These are phyloP conservation scores for Forbesichthys agassizii DNA, from an alignment of 2,113 vertebrate genomes.

Conservation along the genomic window DNA sequence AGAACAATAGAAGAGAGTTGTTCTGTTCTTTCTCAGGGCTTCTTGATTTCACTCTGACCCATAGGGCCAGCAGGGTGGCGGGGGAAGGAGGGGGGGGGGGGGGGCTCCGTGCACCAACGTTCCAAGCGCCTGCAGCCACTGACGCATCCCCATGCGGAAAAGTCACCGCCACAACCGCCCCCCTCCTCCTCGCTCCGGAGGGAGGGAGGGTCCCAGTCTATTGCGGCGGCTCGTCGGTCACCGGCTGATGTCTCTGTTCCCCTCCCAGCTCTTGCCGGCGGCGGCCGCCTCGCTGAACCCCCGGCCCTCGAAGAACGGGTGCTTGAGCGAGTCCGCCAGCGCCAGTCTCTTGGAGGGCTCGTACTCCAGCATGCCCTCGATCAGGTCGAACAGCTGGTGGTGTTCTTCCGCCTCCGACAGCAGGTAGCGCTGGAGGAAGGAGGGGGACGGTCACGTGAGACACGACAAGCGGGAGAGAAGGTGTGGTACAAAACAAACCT, in stretches of 20 bases:
- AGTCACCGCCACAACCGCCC: not conserved
- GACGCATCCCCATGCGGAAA: not conserved
- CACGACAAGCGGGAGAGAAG: not conserved
- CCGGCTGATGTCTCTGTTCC: constrained; percentile 96
- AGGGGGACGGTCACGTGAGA: not conserved
- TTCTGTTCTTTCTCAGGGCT: constrained; percentile 9
- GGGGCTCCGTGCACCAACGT: constrained; percentile 52
- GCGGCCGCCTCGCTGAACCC: constrained; percentile 73
- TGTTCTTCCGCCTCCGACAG: constrained; percentile 91
- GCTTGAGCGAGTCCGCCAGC: constrained; percentile 86
- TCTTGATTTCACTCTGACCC: constrained; percentile 28
- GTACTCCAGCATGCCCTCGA: constrained; percentile 95
- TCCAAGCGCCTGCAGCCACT: not conserved
- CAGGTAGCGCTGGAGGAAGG: constrained; percentile 84
- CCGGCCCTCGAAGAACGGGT: constrained; percentile 84
- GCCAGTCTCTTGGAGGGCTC: constrained; percentile 89
- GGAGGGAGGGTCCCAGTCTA: constrained; percentile 32
- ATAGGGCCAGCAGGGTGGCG: constrained; percentile 16
- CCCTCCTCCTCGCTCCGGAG: constrained; percentile 15
- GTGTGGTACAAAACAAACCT: not conserved
- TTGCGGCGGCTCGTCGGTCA: constrained; percentile 73
- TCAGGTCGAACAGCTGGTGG: constrained; percentile 93
- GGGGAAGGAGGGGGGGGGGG: not conserved
- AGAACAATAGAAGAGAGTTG: constrained; percentile 13
- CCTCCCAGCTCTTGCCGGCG: constrained; percentile 88